Conservation (phyloP, 2,113 vertebrate genomes). For the Phrynosoma blainvillii region DNA sequence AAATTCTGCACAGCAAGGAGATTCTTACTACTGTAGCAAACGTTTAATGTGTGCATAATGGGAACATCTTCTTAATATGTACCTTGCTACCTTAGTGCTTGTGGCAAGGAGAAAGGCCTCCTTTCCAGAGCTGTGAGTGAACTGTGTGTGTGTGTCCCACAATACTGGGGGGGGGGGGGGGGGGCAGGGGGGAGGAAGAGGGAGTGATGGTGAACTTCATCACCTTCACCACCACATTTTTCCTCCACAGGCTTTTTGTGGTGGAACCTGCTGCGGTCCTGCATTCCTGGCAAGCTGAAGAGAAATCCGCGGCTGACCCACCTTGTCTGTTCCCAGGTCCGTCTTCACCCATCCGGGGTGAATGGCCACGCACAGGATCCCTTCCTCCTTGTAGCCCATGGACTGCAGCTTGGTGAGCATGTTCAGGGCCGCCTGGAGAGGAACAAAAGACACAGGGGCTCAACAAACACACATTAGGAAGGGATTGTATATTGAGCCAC, state of each 20-base stretch:
- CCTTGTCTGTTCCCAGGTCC: constrained; percentile 16
- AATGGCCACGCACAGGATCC: constrained; percentile 7
- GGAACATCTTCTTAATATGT: too few species aligned
- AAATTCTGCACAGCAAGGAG: too few species aligned
- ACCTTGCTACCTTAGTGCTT: background rate
- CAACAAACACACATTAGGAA: too few species aligned
- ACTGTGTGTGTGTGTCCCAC: too few species aligned
- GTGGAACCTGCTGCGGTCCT: too few species aligned
- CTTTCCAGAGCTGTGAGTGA: too few species aligned
- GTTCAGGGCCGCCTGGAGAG: constrained; percentile 10
- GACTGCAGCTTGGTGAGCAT: constrained; percentile 39
- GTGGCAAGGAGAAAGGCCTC: background rate
- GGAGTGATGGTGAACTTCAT: too few species aligned
- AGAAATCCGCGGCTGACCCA: constrained; percentile 20
- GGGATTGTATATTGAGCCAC: background rate
- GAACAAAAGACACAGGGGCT: background rate
- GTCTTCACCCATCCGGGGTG: constrained; percentile 38
- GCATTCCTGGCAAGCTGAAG: too few species aligned
- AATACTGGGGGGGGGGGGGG: too few species aligned
- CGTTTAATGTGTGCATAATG: background rate
- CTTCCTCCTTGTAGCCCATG: background rate
- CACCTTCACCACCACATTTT: background rate
- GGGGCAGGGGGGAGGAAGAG: too few species aligned
- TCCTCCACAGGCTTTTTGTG: too few species aligned
- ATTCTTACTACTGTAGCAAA: too few species aligned